Evolutionary conservation across 37 sponge, comb jelly and placozoan genomes (phyloP).

Genomic region (Hormiphora californensis): DNA sequence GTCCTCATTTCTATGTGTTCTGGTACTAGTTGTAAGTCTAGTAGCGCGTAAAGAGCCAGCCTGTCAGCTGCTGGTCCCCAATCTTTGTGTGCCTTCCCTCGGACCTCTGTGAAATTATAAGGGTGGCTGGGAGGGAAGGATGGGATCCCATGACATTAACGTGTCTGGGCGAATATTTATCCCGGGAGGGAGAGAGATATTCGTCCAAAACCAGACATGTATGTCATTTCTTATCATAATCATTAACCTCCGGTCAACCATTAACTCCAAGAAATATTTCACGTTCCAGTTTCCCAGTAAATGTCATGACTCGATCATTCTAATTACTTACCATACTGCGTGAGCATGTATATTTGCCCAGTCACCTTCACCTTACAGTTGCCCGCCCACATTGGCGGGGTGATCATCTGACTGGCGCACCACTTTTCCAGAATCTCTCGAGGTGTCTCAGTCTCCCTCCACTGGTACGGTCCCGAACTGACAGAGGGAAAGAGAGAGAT

Average conservation of each 20-base stretch:
- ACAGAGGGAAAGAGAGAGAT: too few relatives aligned
- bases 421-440: conserved; percentile 58
- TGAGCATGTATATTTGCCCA: conserved; percentile 39
- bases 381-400: conserved; percentile 38
- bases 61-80: conserved; percentile 58
- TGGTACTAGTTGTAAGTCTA: conserved; percentile 49
- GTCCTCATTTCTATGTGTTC: conserved; percentile 62
- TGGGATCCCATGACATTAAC: background rate
- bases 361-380: conserved; percentile 55
- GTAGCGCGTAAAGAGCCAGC: conserved; percentile 57
- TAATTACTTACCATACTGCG: conserved; percentile 29
- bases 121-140: background rate
- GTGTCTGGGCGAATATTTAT: too few relatives aligned
- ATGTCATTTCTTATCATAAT: too few relatives aligned
- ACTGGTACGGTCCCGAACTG: conserved; percentile 56
- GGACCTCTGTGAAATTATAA: background rate
- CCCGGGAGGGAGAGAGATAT: too few relatives aligned
- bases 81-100: conserved; percentile 12
- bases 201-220: too few relatives aligned
- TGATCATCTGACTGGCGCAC: conserved; percentile 25
- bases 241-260: too few relatives aligned
- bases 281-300: too few relatives aligned
- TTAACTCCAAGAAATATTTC: too few relatives aligned
- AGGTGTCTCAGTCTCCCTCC: conserved; percentile 58
- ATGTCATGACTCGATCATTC: too few relatives aligned